phyloP scores from a whole-genome alignment of 2,888 invertebrate species.

The Pycnomerus fuliginosus region DNA sequence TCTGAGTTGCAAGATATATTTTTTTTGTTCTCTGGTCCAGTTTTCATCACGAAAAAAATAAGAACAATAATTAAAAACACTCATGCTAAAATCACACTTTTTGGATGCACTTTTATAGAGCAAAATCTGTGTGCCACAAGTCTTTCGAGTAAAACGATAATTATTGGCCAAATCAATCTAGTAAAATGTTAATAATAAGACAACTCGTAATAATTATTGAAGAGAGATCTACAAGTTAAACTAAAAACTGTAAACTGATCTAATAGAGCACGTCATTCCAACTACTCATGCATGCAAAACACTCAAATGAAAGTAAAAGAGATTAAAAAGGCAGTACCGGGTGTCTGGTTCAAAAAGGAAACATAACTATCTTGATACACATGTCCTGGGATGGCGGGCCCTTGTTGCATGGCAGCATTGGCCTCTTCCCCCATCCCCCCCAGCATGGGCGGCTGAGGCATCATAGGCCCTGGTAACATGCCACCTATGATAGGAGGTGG shows the following conservation, averaged over 20 bases:
- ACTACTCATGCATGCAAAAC: conserved; percentile 49
- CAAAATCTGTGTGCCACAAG: background rate
- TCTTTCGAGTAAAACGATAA: conserved; percentile 4
- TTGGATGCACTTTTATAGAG: background rate
- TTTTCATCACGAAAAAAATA: too few relatives aligned
- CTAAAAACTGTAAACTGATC: conserved; percentile 17
- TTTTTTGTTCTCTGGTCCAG: too few relatives aligned
- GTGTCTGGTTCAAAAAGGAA: conserved; percentile 64
- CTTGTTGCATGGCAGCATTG: conserved; percentile 39
- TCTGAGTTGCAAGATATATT: too few relatives aligned
- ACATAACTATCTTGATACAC: conserved; percentile 70
- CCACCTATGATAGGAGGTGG: conserved; percentile 23
- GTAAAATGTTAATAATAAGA: conserved; percentile 15
- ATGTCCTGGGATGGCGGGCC: conserved; percentile 45
- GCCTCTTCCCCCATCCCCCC: conserved; percentile 37
- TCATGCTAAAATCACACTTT: conserved; percentile 25
- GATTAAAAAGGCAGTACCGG: conserved; percentile 52
- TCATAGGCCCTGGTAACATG: conserved; percentile 39
- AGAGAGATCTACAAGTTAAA: conserved; percentile 16
- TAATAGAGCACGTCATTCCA: conserved; percentile 36
- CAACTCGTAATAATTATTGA: conserved; percentile 5
- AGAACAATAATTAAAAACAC: too few relatives aligned
- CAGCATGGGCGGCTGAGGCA: conserved; percentile 31
- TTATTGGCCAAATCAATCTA: conserved; percentile 13
- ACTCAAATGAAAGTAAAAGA: conserved; percentile 38